Evolutionary conservation across 2,888 invertebrate species (phyloP), one percentile per base, ranked within the genome.

Genomic region (Coenonympha arcania): DNA sequence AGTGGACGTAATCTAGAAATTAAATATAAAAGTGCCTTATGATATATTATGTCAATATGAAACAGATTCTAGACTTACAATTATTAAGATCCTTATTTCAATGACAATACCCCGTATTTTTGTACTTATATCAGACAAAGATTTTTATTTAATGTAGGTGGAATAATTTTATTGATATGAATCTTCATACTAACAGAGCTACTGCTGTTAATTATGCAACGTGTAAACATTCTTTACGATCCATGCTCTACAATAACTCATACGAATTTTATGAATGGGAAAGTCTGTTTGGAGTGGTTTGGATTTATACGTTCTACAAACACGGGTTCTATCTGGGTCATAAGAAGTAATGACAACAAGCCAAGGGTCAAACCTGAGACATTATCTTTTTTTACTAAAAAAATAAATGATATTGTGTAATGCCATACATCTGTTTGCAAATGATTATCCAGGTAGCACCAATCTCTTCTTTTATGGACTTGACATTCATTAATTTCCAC

Each of bases 211-310:
- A 24, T 44, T 34, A 44, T 24, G 44, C 24, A 44, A 44, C 24
- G 13, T 44, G 44, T 34, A 44, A 44, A 44, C 44, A 44, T 44
- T 44, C 33, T 34, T 34, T 26, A 44, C 13, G 44, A 26, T 26
- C 3, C 8, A 11, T 40, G 26, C 15, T 16, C 43, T 9, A 20
- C 11, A 4, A 19, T 30, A 6, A 24, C 18, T 34, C 16, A 20
- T 11, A 31, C 20, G 33, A 34, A 34, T 26, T 11, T 34, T 44
- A 44, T 44, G 44, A 44, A 44, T 44, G 44, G 44, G 44, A 44
- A 34, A 44, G 44, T 34, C 6, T 44, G 9, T 42, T 31, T 30
- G 30, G 15, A 2, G 22, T 5, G 33, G 9, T 42, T 31, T 30
- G 30, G 15, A 2, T 39, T 5, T 15, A 26, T 13, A 15, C 37